Evolutionary conservation across 2,113 vertebrate genomes (phyloP).

Genomic region (Macaca mulatta): DNA sequence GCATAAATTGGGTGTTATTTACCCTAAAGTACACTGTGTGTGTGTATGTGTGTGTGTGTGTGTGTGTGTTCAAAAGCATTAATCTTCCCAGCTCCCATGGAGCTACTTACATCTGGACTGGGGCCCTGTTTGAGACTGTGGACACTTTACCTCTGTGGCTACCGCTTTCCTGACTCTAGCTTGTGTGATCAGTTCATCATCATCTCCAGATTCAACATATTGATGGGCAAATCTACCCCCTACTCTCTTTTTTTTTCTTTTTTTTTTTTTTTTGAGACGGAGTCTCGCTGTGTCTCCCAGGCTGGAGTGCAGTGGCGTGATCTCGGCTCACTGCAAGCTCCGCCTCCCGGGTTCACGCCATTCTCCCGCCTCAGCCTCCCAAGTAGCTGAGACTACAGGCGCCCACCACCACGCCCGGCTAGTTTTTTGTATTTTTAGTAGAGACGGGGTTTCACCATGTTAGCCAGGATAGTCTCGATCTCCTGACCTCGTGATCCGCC

Average conservation of each 20-base stretch:
- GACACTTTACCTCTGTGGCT: background rate
- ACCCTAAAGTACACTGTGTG: background rate
- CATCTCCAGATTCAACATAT: background rate
- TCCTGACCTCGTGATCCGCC: too few relatives aligned
- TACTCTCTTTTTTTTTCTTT: background rate
- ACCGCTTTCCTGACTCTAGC: background rate
- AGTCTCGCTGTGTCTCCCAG: too few relatives aligned
- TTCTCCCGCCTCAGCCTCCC: too few relatives aligned
- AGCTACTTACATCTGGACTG: background rate
- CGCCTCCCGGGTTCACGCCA: too few relatives aligned
- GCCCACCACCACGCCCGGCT: too few relatives aligned
- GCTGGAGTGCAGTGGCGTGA: too few relatives aligned
- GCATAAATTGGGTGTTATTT: background rate
- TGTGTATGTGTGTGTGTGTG: background rate
- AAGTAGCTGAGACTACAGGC: too few relatives aligned
- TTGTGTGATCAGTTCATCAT: background rate
- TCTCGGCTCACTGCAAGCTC: too few relatives aligned
- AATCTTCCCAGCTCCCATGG: background rate
- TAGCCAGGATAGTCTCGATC: too few relatives aligned
- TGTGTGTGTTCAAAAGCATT: background rate
- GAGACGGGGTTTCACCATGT: too few relatives aligned
- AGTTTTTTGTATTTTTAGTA: too few relatives aligned
- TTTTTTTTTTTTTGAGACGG: too few relatives aligned
- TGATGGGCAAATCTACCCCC: background rate
- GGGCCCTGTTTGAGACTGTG: background rate